Evolutionary conservation across 2,888 invertebrate genomes (phyloP).

Genomic region (Steromphala cineraria): DNA sequence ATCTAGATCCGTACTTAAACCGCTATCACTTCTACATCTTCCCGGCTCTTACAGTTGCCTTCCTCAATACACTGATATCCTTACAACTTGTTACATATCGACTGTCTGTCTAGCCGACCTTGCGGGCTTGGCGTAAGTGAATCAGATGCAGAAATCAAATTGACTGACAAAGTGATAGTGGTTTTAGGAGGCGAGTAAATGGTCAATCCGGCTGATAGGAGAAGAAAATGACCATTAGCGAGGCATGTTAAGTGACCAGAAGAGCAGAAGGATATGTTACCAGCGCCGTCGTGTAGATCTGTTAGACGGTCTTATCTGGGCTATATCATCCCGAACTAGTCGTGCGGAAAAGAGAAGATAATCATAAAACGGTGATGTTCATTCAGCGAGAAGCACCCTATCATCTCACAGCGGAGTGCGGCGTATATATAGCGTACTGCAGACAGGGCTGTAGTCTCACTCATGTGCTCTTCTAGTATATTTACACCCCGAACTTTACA

Average conservation of each 20-base stretch:
- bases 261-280: background rate
- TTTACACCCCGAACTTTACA: too few species aligned
- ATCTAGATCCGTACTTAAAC: conserved; percentile 15
- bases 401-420: too few species aligned
- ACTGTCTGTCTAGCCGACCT: background rate
- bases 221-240: background rate
- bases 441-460: too few species aligned
- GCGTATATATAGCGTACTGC: too few species aligned
- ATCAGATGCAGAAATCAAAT: too few species aligned
- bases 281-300: background rate
- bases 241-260: background rate
- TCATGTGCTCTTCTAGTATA: too few species aligned
- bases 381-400: background rate
- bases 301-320: background rate
- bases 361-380: background rate
- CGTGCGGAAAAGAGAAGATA: background rate
- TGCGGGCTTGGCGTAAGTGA: too few species aligned
- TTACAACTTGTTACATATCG: background rate
- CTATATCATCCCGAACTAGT: background rate
- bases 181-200: background rate
- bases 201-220: background rate
- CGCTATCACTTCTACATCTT: background rate
- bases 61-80: background rate
- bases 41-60: background rate
- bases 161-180: too few species aligned